phyloP scores from a whole-genome alignment of 2,113 vertebrate species.

The Mystacornis crossleyi region DNA sequence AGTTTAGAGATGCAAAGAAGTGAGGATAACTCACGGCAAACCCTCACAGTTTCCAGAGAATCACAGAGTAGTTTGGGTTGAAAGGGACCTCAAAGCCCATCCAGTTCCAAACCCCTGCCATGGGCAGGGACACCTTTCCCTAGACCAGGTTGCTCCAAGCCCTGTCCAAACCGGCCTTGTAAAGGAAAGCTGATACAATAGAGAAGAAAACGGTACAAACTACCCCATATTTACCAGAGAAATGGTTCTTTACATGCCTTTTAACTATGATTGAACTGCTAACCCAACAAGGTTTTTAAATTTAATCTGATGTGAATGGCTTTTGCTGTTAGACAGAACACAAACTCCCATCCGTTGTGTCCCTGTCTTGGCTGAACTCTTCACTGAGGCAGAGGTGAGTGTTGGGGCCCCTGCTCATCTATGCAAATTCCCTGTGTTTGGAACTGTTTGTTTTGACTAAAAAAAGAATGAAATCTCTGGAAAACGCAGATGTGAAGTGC shows the following conservation, averaged over 20 bases:
- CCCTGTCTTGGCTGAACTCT: not conserved
- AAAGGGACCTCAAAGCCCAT: not conserved
- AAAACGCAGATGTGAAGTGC: not conserved
- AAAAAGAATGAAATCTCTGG: not conserved
- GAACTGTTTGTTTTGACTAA: not conserved
- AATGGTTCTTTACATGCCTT: not conserved
- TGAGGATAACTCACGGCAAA: not conserved
- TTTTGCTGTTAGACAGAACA: not conserved
- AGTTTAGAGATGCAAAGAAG: not conserved
- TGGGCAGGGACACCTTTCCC: not conserved
- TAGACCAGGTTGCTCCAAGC: not conserved
- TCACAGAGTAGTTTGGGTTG: not conserved
- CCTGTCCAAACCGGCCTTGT: not conserved
- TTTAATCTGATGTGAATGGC: not conserved
- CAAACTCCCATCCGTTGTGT: not conserved
- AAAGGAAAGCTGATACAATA: not conserved
- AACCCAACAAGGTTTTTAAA: not conserved
- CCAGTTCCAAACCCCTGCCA: not conserved
- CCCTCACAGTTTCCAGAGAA: not conserved
- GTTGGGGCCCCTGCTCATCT: not conserved
- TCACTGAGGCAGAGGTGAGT: not conserved
- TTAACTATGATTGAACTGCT: not conserved
- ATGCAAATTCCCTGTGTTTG: not conserved
- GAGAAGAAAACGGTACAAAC: not conserved
- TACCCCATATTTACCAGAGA: not conserved